Evolutionary conservation across 1,140 invertebrate genomes (phyloP).

Genomic region (Pseudomyrmex cubaensis): DNA sequence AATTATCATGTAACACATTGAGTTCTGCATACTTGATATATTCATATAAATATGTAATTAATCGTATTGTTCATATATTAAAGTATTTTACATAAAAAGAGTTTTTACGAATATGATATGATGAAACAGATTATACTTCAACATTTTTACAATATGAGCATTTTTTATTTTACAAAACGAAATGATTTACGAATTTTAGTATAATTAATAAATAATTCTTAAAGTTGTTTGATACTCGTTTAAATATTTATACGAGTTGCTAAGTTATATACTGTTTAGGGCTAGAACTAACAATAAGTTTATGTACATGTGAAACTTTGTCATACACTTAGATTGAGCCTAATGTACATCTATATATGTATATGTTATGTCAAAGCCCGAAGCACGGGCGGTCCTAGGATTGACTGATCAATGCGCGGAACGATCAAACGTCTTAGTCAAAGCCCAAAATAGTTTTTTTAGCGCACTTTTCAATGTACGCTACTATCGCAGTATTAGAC

Average conservation of each 20-base stretch:
- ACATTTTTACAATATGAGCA: background rate
- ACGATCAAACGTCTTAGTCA: too few relatives aligned
- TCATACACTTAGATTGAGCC: conserved; percentile 32
- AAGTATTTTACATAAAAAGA: background rate
- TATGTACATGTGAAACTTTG: conserved; percentile 61
- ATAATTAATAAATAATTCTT: conserved; percentile 9
- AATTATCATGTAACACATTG: background rate
- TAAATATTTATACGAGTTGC: conserved; percentile 43
- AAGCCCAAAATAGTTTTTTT: too few relatives aligned
- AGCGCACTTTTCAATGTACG: too few relatives aligned
- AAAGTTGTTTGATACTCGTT: conserved; percentile 41
- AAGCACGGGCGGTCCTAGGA: too few relatives aligned
- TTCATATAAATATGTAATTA: conserved; percentile 3
- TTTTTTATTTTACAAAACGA: background rate
- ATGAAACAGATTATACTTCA: background rate
- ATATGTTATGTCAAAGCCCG: too few relatives aligned
- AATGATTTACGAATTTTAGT: background rate
- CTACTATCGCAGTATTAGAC: too few relatives aligned
- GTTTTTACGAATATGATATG: conserved; percentile 9
- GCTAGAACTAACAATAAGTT: conserved; percentile 44
- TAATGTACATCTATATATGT: too few relatives aligned
- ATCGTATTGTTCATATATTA: background rate
- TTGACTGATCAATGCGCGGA: too few relatives aligned
- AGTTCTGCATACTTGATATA: conserved; percentile 38
- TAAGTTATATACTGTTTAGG: conserved; percentile 39